Evolutionary conservation across 2,113 vertebrate genomes (phyloP), one percentile per base, ranked within the genome.

Genomic region (Trematomus loennbergii): DNA sequence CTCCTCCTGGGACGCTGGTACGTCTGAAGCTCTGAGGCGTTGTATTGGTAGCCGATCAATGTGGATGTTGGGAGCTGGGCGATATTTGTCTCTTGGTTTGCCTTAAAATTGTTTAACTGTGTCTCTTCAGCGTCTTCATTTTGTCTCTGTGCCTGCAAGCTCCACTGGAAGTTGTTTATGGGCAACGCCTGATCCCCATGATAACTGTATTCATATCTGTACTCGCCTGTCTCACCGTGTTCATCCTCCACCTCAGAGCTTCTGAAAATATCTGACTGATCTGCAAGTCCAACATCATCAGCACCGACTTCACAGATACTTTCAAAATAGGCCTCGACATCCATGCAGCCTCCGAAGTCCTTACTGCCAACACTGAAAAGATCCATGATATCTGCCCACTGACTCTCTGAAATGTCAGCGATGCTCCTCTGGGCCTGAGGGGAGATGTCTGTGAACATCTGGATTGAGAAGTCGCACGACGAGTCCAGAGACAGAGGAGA

Each of bases 401-500:
- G 78, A 64, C 46, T 83, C 58, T 94, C 93, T 13, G 71, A 18
- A 0, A 90, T 25, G 55, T 90, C 77, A 3, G 65, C 20, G 7
- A 72, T 54, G 65, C 79, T 81, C 40, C 17, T 84, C 20, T 82
- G 81, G 46, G 52, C 22, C 48, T 83, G 86, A 22, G 48, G 9
- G 2, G 76, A 62, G 4, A 75, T n/a, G 13, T 93, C 90, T 45
- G 81, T 64, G 12, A 90, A 75, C 79, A 87, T 83, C 10, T 93
- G 89, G 36, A 87, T 60, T 0, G 89, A 90, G 66, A 95, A 89
- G 79, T 94, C 93, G 2, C 89, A 91, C 12, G 88, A 92, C 13
- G 88, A 92, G 81, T 93, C 89, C 0, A 94, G 80, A 48, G 92
- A 91, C 58, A 90, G 33, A 9, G 82, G 72, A 22, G 90, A 90